Evolutionary conservation across 2,113 vertebrate species (phyloP).

Genomic region (Varanus komodoensis): DNA sequence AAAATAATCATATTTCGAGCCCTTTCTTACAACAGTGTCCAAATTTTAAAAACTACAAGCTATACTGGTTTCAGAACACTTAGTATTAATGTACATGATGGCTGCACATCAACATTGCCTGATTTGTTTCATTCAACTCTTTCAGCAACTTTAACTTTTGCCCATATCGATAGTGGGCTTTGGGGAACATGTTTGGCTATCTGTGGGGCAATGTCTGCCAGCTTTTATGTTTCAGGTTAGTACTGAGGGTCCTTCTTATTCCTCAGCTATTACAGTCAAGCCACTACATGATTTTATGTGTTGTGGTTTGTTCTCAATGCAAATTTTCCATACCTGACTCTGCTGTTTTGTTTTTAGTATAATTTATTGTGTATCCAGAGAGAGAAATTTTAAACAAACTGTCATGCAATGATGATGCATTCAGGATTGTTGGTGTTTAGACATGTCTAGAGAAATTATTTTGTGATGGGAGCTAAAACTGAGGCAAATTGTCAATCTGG

Average conservation of each 20-base stretch:
- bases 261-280: neutral
- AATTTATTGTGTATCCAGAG: slow-evolving; percentile 22
- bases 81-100: slow-evolving; percentile 23
- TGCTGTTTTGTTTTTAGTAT: slow-evolving; percentile 35
- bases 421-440: slow-evolving; percentile 39
- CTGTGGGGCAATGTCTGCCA: slow-evolving; percentile 47
- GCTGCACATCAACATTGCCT: slow-evolving; percentile 14
- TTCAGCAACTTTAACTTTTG: slow-evolving; percentile 32
- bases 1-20: slow-evolving; percentile 42
- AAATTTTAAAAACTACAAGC: slow-evolving; percentile 30
- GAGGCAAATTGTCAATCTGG: slow-evolving; percentile 35
- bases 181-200: slow-evolving; percentile 16
- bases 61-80: slow-evolving; percentile 53
- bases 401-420: neutral
- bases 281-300: neutral
- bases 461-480: slow-evolving; percentile 56
- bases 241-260: slow-evolving; percentile 1
- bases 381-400: slow-evolving; percentile 46
- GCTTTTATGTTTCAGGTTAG: slow-evolving; percentile 56
- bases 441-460: slow-evolving; percentile 20
- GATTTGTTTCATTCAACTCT: slow-evolving; percentile 46
- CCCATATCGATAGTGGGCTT: slow-evolving; percentile 63
- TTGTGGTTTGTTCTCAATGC: neutral
- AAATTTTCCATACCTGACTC: neutral
- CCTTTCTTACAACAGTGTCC: slow-evolving; percentile 45